Evolutionary conservation across 2,797 vertebrate species (phyloP).

Genomic region (Sparidentex hasta): DNA sequence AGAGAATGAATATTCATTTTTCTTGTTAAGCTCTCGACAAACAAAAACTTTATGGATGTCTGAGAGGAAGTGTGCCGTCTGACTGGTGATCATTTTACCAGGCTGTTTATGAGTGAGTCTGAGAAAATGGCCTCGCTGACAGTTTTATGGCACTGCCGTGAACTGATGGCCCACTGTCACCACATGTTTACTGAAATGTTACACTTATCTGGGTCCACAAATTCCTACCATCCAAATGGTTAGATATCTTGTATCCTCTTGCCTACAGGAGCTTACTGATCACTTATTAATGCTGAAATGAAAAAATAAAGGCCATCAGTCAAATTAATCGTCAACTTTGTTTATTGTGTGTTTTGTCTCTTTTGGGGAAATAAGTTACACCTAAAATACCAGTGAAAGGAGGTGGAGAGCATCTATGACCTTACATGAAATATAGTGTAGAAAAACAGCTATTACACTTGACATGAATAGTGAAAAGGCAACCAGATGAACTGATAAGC

Average conservation of each 20-base stretch:
- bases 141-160: slow-evolving; percentile 56
- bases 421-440: too few relatives aligned
- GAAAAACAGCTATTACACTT: too few relatives aligned
- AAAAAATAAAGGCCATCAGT: too few relatives aligned
- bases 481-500: too few relatives aligned
- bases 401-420: too few relatives aligned
- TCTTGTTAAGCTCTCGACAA: slow-evolving; percentile 3
- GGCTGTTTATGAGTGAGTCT: slow-evolving; percentile 55
- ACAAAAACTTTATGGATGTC: slow-evolving; percentile 38
- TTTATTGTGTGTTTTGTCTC: too few relatives aligned
- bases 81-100: slow-evolving; percentile 47
- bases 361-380: too few relatives aligned
- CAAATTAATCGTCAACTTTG: too few relatives aligned
- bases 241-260: slow-evolving; percentile 11
- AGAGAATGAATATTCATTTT: neutral
- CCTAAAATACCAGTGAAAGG: too few relatives aligned
- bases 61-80: slow-evolving; percentile 53
- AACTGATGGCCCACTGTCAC: neutral
- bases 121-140: slow-evolving; percentile 47
- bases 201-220: slow-evolving; percentile 24
- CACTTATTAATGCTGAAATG: slow-evolving; percentile 29
- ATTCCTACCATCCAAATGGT: slow-evolving; percentile 28
- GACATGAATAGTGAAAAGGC: too few relatives aligned
- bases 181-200: slow-evolving; percentile 3
- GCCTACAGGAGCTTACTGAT: slow-evolving; percentile 21